A percentile compares a stretch with the other conserved stretches of the same genome.
Evolutionary conservation across 2,113 vertebrate species (phyloP).

Genomic region (Aleadryas rufinucha): DNA sequence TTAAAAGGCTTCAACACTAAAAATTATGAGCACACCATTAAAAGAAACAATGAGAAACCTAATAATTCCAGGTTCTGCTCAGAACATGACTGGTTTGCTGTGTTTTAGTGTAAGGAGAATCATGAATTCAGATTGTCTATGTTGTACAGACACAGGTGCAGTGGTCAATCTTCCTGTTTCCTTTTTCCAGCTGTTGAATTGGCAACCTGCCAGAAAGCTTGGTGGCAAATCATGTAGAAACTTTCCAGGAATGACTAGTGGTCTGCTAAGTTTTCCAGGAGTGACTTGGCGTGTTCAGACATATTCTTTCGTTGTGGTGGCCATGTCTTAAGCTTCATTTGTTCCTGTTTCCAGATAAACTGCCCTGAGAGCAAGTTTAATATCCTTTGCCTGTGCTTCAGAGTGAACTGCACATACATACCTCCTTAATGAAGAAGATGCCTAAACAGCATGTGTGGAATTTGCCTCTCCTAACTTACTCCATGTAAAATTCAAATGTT

Average conservation of each 20-base stretch:
- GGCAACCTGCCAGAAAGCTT: not conserved
- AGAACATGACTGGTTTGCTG: not conserved
- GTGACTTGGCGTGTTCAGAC: not conserved
- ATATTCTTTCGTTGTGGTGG: not conserved
- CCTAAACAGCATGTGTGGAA: not conserved
- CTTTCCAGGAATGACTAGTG: not conserved
- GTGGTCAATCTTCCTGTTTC: not conserved
- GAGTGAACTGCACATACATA: not conserved
- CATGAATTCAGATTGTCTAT: not conserved
- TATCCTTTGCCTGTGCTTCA: conserved; percentile 1
- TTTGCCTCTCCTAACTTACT: not conserved
- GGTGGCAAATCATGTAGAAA: not conserved
- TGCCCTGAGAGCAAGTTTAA: not conserved
- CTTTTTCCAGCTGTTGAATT: not conserved
- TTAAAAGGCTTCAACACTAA: not conserved
- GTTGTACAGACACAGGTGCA: not conserved
- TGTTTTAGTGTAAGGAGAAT: not conserved
- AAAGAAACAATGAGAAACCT: not conserved
- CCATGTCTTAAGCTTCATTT: not conserved
- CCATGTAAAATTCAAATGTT: not conserved
- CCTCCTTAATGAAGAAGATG: not conserved
- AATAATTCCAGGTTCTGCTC: not conserved
- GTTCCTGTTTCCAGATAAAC: not conserved
- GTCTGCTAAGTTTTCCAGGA: not conserved
- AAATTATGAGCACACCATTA: not conserved